Base-by-base conservation (phyloP, 1,140 invertebrate genomes). In the Macrotrachela quadricornifera region DNA sequence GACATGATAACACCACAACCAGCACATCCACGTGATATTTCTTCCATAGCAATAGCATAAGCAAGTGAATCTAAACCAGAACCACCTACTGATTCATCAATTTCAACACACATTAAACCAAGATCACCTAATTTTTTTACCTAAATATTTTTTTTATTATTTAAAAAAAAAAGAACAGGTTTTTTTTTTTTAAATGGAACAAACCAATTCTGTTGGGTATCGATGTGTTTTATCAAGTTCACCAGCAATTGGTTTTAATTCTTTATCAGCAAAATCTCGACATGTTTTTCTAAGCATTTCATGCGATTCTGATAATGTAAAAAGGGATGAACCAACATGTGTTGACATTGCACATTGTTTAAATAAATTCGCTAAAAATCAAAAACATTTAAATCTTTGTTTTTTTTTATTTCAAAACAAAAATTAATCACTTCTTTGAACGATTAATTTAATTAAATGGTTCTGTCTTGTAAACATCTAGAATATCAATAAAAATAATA, bases 11-110 rank as follows among this genome's bases (percentile, higher is more conserved):
- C 61, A 13, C 67, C 68, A 16, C 60, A 59, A 21, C 63, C 61
- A 12, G 69, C 69, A 66, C 68, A 70, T 1, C 68, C 69, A 49
- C 67, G 57, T 56, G 69, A 72, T 59, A 94, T 85, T 72, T 95
- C 90, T 70, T 94, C 88, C 74, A 91, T 78, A 0, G 83, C 86
- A 58, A 95, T 85, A 10, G 83, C 79, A 72, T 94, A 95, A 0
- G 87, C 84, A 51, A 94, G 64, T 63, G 85, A 85, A 68, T 94
- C 87, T 37, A 95, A 66, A 0, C 85, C 87, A 18, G 81, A 75
- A 11, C 85, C 86, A n/a, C 86, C 86, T 18, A 80, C 73, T 36
- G 79, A 75, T 69, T 90, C 85, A 10, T 85, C 80, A 0, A 80
- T 70, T 8, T 78, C 71, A 15, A 94, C 75, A 9, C 77, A 76